These are phyloP conservation scores for Lithophane socia DNA, from an alignment of 2,888 invertebrate species.

Conservation along the genomic window DNA sequence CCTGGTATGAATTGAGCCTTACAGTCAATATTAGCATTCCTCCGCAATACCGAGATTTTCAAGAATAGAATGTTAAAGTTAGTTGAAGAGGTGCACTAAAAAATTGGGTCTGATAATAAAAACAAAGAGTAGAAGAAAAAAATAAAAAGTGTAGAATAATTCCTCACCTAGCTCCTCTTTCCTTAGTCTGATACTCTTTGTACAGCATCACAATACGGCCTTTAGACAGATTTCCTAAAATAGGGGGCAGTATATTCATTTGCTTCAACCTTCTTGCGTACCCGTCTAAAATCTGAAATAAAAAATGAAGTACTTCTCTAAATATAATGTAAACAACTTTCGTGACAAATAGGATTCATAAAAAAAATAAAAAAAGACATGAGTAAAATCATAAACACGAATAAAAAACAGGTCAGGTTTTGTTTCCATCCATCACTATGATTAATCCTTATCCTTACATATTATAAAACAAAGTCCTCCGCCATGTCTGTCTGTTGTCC, in stretches of 20 bases:
- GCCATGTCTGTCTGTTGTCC: no score
- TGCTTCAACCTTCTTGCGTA: conserved; percentile 92
- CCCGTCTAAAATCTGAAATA: conserved; percentile 91
- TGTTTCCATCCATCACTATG: not conserved
- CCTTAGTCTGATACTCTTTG: conserved; percentile 90
- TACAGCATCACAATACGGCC: conserved; percentile 91
- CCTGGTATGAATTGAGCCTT: no score
- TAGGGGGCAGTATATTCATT: conserved; percentile 91
- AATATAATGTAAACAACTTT: not conserved
- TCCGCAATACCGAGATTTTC: not conserved
- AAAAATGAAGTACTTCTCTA: not conserved
- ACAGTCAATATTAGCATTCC: not conserved
- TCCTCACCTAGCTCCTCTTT: conserved; percentile 80
- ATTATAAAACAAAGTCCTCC: no score
- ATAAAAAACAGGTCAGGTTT: not conserved
- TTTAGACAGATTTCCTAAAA: conserved; percentile 90
- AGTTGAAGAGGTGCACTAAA: not conserved
- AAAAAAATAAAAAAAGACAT: not conserved
- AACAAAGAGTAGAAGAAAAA: no score
- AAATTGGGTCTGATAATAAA: no score
- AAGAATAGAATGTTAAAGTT: not conserved
- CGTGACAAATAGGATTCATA: no score
- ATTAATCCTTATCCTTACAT: no score
- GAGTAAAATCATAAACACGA: not conserved
- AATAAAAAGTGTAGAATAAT: not conserved